A percentile compares a stretch with the other conserved stretches of the same genome.
These are phyloP conservation scores for Sebastes hubbsi DNA, from an alignment of 2,797 vertebrate species.

Conservation along the genomic window DNA sequence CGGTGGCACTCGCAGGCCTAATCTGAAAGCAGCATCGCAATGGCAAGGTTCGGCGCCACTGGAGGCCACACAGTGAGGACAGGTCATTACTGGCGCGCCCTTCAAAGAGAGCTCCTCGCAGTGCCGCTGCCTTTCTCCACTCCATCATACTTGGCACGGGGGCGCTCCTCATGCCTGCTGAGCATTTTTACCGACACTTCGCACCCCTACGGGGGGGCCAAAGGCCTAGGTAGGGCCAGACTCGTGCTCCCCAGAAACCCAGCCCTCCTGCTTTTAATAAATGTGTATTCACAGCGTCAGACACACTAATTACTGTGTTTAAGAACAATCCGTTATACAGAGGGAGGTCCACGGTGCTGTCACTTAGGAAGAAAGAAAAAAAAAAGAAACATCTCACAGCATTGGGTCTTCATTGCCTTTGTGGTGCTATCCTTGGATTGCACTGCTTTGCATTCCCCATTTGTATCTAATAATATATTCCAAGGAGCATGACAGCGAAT, in stretches of 20 bases:
- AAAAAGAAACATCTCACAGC: constrained; percentile 14
- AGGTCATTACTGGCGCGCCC: constrained; percentile 78
- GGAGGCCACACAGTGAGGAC: constrained; percentile 72
- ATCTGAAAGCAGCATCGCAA: constrained; percentile 72
- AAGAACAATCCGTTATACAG: constrained; percentile 51
- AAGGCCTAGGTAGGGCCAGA: constrained; percentile 47
- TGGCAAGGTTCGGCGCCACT: constrained; percentile 61
- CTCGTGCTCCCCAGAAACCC: constrained; percentile 41
- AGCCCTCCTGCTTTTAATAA: constrained; percentile 60
- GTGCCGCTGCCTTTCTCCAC: constrained; percentile 58
- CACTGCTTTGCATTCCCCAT: constrained; percentile 48
- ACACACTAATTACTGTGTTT: constrained; percentile 69
- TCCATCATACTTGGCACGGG: constrained; percentile 60
- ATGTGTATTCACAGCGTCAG: constrained; percentile 67
- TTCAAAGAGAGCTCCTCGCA: constrained; percentile 71
- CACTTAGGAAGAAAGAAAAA: constrained; percentile 7
- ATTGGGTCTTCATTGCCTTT: constrained; percentile 10
- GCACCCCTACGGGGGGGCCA: constrained; percentile 37
- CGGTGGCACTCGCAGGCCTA: constrained; percentile 62
- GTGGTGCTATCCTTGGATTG: constrained; percentile 37
- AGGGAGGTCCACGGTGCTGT: constrained; percentile 19
- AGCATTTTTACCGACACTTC: constrained; percentile 70
- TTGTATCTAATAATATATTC: constrained; percentile 68
- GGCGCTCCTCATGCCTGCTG: constrained; percentile 61
- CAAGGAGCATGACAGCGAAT: constrained; percentile 57